Evolutionary conservation across 1,140 invertebrate genomes (phyloP), one percentile per base, ranked within the genome.

Genomic region (Conus betulinus): DNA sequence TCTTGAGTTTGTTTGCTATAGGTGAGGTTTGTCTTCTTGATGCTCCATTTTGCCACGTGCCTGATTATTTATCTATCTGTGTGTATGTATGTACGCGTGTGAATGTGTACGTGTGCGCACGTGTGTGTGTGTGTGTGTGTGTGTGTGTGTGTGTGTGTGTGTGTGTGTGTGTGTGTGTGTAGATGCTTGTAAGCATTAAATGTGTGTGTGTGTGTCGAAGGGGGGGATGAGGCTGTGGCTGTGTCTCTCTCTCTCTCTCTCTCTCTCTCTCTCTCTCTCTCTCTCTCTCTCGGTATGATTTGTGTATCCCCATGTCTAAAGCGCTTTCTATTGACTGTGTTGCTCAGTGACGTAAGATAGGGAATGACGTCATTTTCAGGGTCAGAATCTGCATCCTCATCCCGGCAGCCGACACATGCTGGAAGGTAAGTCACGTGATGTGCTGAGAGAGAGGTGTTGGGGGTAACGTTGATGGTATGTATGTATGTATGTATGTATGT

Each of bases 71-170:
- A 20, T 71, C 11, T 71, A 7, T 71, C 11, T 71, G 67, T 71
- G 67, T 71, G 67, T 71, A 20, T 10, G 8, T 71, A 20, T 81
- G 79, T 79, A 17, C 17, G 60, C 17, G 60, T 63, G 60, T 63
- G 60, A 13, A 4, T 79, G 76, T 79, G 76, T 27, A n/a, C 55
- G 53, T 84, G 82, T n/a, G n/a, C n/a, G n/a, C n/a, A 27, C 39
- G 76, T 81, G 78, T 53, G 39, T 81, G 78, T 81, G 51, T 57
- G 53, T 83, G 5, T 55, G 25, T 53, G 57, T 83, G 57, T 83
- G n/a, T 84, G 55, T 84, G 83, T 63, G 79, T 81, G 79, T 81
- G 79, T 53, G 39, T 81, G 79, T 53, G 39, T 78, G 76, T 78
- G 23, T 78, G n/a, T 78, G 23, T 78, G n/a, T 78, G 23, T 78